Evolutionary conservation across 2,113 vertebrate species (phyloP), one percentile per base, ranked within the genome.

Genomic region (Cynopterus brachyotis): DNA sequence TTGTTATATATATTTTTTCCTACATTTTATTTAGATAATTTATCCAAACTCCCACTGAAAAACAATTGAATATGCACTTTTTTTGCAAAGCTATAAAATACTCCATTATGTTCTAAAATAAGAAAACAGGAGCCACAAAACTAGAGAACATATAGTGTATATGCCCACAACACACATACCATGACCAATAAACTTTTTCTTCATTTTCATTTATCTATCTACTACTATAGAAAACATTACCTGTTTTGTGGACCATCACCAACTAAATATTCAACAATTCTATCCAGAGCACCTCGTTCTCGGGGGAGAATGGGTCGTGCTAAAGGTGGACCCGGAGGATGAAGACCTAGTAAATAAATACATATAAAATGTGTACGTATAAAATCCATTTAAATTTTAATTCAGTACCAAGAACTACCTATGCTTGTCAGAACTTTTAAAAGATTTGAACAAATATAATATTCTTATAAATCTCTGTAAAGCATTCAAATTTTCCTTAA

Each of bases 221-320:
- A 94, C 17, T 87, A 89, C 6, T 42, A 64, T 53, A 96, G 45
- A 70, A 95, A 84, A 82, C 37, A 96, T 93, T 97, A 99, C 99
- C 99, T 99, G 99, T 99, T 99, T 97, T 99, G 99, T 97, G 99
- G 99, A 75, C 99, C 99, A 98, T 99, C 99, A 75, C 99, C 99
- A 97, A 99, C 99, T 96, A 99, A 99, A 98, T 99, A 99, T 95
- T 99, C 99, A 98, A 99, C 98, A 98, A 99, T 97, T 99, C 99
- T 99, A 98, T 99, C 99, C 98, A 99, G 92, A 57, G 99, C 98
- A 86, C 99, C 99, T 97, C 99, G 98, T 90, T 99, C 99, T 98
- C 99, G 98, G 45, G 99, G 99, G 96, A 99, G 99, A 97, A 99
- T 98, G 72, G 99, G 99, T 98, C 99, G 99, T 98, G 99, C 99